Evolutionary conservation across 2,888 invertebrate species (phyloP).

Genomic region (Holacanthella duospinosa): DNA sequence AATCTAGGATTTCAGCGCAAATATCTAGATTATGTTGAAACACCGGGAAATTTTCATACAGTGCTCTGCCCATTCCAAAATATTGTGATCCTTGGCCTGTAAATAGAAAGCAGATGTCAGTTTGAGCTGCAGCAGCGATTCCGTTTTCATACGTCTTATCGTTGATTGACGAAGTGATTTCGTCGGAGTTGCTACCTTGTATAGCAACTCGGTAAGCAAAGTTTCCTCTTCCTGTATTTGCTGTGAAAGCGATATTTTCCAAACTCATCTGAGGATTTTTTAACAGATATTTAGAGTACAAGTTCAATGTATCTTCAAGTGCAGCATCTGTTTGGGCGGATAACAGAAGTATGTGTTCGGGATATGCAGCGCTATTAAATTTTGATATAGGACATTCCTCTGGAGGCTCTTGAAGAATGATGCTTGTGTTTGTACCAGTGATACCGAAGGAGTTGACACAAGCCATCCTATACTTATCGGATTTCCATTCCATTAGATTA

Average conservation of each 20-base stretch:
- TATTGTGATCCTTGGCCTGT: conserved; percentile 7
- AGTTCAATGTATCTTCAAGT: too few relatives aligned
- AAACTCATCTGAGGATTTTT: not conserved
- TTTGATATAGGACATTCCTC: not conserved
- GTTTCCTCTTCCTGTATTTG: conserved; percentile 20
- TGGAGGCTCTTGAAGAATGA: conserved; percentile 5
- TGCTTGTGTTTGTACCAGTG: conserved; percentile 8
- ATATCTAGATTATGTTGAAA: not conserved
- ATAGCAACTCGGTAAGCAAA: conserved; percentile 16
- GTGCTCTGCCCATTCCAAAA: not conserved
- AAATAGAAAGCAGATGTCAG: not conserved
- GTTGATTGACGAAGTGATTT: not conserved
- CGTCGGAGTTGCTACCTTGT: conserved; percentile 1
- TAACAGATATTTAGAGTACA: not conserved
- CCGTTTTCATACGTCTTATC: not conserved
- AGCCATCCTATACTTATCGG: not conserved
- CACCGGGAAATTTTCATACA: not conserved
- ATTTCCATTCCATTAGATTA: conserved; percentile 2
- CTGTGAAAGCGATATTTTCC: conserved; percentile 9
- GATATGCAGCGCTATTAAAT: not conserved
- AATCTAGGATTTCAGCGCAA: not conserved
- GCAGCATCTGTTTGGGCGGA: conserved; percentile 7
- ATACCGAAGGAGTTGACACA: conserved; percentile 9
- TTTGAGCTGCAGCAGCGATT: not conserved
- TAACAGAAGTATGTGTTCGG: not conserved